These are phyloP conservation scores for Lutjanus campechanus DNA, from an alignment of 2,797 vertebrate species.

Conservation along the genomic window DNA sequence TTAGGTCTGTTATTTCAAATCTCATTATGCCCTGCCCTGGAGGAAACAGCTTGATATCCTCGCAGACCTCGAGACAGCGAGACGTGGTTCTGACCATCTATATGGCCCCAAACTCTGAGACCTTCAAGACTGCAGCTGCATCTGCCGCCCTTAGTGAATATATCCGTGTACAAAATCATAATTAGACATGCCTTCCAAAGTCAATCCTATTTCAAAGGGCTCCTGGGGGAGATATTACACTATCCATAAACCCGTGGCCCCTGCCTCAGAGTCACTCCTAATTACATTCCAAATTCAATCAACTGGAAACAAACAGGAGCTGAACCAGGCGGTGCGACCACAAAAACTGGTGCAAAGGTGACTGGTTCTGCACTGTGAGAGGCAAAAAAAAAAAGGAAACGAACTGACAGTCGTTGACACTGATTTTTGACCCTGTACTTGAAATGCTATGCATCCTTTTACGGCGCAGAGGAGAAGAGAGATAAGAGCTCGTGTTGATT, in stretches of 20 bases:
- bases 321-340: slow-evolving; percentile 20
- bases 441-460: slow-evolving; percentile 36
- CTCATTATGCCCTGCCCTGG: slow-evolving; percentile 57
- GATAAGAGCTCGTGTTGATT: slow-evolving; percentile 46
- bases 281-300: slow-evolving; percentile 77
- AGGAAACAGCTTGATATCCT: slow-evolving; percentile 39
- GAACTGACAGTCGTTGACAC: neutral
- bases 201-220: slow-evolving; percentile 70
- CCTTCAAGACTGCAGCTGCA: slow-evolving; percentile 41
- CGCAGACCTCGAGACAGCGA: neutral
- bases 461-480: slow-evolving; percentile 3
- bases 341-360: slow-evolving; percentile 32
- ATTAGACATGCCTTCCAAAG: slow-evolving; percentile 75
- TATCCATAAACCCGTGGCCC: slow-evolving; percentile 68
- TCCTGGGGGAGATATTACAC: slow-evolving; percentile 69
- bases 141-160: slow-evolving; percentile 48
- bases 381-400: neutral
- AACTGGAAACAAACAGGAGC: slow-evolving; percentile 73
- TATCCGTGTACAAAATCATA: slow-evolving; percentile 61
- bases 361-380: slow-evolving; percentile 13
- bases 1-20: slow-evolving; percentile 57
- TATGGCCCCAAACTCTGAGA: slow-evolving; percentile 39
- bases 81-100: slow-evolving; percentile 25
- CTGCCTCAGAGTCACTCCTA: slow-evolving; percentile 69
- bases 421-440: slow-evolving; percentile 35